phyloP scores from a whole-genome alignment of 2,113 vertebrate species.

The Alligator sinensis region DNA sequence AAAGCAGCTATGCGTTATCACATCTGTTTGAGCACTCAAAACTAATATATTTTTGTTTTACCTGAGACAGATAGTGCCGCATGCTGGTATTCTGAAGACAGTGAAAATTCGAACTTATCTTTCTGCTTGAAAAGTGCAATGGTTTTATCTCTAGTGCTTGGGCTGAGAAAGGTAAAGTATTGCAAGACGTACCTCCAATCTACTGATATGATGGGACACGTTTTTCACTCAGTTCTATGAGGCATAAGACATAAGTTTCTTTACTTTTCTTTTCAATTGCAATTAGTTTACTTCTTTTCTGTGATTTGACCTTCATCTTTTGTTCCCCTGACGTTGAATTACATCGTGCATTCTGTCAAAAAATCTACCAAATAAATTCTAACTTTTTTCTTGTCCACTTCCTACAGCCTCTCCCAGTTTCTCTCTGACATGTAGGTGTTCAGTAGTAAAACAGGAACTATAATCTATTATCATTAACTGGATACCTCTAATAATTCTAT shows the following conservation, averaged over 20 bases:
- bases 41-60: neutral
- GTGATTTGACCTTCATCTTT: neutral
- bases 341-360: neutral
- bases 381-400: accelerated
- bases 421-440: too few species aligned
- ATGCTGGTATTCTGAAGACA: neutral
- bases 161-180: neutral
- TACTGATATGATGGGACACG: neutral
- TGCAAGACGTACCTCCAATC: neutral
- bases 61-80: neutral
- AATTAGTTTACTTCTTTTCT: neutral
- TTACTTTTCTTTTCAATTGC: neutral
- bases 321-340: neutral
- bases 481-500: neutral
- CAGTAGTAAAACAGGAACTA: neutral
- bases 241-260: neutral
- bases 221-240: neutral
- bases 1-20: neutral
- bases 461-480: neutral
- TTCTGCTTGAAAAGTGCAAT: neutral
- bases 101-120: neutral
- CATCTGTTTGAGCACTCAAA: neutral
- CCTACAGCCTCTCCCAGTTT: neutral
- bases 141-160: neutral
- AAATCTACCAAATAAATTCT: neutral